A percentile compares a stretch with the other conserved stretches of the same genome.
These are phyloP conservation scores for Sarcophaga rosellei DNA, from an alignment of 2,888 invertebrate species.

Conservation along the genomic window DNA sequence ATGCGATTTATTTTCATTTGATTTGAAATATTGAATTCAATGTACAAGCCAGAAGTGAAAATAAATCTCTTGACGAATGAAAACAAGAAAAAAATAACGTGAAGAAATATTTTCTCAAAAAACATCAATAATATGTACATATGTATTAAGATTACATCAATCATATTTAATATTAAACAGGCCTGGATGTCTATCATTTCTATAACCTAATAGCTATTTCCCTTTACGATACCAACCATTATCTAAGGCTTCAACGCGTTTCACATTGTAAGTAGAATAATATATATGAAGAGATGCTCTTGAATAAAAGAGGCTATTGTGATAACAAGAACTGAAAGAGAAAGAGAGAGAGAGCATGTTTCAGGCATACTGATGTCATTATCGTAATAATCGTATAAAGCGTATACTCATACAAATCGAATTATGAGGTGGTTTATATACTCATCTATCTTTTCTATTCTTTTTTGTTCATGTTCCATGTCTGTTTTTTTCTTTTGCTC, in stretches of 20 bases:
- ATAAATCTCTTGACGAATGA: too few relatives aligned
- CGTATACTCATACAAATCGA: not conserved
- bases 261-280: not conserved
- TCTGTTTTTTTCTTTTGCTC: not conserved
- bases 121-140: not conserved
- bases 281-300: not conserved
- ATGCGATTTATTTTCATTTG: too few relatives aligned
- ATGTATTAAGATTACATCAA: not conserved
- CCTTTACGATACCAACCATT: not conserved
- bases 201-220: not conserved
- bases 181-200: not conserved
- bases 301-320: not conserved
- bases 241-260: conserved; percentile 9
- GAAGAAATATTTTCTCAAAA: not conserved
- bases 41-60: too few relatives aligned
- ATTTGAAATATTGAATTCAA: too few relatives aligned
- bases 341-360: not conserved
- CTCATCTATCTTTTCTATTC: not conserved
- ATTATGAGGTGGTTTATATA: not conserved
- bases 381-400: not conserved
- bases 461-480: not conserved
- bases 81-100: not conserved
- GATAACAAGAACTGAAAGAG: too few relatives aligned
- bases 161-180: not conserved
- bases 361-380: too few relatives aligned